phyloP scores from a whole-genome alignment of 2,113 vertebrate genomes.

The Peromyscus californicus region DNA sequence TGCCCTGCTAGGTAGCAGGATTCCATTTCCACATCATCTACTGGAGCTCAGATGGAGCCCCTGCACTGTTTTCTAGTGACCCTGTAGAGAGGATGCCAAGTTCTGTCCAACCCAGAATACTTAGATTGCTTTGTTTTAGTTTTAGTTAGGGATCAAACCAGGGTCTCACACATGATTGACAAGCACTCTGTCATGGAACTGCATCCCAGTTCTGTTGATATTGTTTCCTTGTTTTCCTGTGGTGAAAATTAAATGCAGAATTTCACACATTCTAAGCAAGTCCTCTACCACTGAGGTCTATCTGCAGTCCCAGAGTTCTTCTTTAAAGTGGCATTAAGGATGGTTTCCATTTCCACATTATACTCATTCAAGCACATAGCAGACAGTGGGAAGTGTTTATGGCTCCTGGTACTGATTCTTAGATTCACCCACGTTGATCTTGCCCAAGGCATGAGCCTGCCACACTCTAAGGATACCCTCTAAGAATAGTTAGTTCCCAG shows the following conservation, averaged over 20 bases:
- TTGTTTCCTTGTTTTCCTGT: background rate
- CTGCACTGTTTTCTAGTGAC: background rate
- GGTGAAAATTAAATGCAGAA: background rate
- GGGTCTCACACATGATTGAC: background rate
- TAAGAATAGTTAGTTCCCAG: background rate
- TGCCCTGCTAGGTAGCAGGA: background rate
- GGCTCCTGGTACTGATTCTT: background rate
- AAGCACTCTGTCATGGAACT: background rate
- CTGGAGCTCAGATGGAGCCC: background rate
- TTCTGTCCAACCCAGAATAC: background rate
- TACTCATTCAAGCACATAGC: background rate
- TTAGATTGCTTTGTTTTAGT: background rate
- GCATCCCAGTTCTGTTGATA: background rate
- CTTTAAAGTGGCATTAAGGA: background rate
- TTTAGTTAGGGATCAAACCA: background rate
- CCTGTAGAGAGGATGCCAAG: too few species aligned
- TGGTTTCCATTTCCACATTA: background rate
- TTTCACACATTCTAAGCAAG: background rate
- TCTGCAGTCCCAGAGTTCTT: background rate
- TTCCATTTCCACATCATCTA: background rate
- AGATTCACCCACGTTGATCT: background rate
- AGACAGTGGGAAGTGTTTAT: background rate
- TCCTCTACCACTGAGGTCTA: background rate
- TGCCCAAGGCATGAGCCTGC: background rate
- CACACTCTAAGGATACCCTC: background rate